A percentile compares a stretch with the other conserved stretches of the same genome.
Conservation (phyloP, 1,140 invertebrate genomes). For the Diachasma alloeum region DNA sequence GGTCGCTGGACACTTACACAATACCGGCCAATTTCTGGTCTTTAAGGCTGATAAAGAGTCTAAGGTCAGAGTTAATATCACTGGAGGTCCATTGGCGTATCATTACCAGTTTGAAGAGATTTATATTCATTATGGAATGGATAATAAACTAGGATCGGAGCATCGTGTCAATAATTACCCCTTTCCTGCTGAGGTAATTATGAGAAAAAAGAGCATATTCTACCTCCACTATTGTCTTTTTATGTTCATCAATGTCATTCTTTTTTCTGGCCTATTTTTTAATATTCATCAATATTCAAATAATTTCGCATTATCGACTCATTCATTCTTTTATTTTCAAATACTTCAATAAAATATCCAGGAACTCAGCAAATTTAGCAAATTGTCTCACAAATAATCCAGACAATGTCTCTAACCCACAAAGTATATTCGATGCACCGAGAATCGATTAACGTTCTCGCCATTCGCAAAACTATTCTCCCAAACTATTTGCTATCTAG, state of each 20-base stretch:
- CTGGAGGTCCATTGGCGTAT: constrained; percentile 94
- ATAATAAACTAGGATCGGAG: constrained; percentile 89
- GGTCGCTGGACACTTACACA: constrained; percentile 87
- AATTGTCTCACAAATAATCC: neutral
- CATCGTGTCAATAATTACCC: constrained; percentile 91
- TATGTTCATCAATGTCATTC: no score
- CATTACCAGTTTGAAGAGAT: constrained; percentile 93
- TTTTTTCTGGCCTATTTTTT: no score
- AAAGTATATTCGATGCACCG: neutral
- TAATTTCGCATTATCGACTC: no score
- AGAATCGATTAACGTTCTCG: neutral
- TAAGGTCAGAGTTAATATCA: constrained; percentile 88
- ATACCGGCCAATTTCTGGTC: constrained; percentile 90
- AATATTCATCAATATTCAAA: no score
- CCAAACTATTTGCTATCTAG: neutral
- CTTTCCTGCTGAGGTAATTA: constrained; percentile 90
- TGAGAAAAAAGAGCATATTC: no score
- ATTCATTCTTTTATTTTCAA: no score
- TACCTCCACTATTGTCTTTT: no score
- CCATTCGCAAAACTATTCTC: neutral
- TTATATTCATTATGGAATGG: constrained; percentile 92
- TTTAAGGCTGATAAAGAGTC: constrained; percentile 88
- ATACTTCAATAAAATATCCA: neutral
- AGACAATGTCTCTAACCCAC: neutral
- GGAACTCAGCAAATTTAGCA: neutral